Percentiles rank a stretch among this genome's conserved stretches.
Evolutionary conservation across 2,113 vertebrate species (phyloP).

Genomic region (Dicaeum eximium): DNA sequence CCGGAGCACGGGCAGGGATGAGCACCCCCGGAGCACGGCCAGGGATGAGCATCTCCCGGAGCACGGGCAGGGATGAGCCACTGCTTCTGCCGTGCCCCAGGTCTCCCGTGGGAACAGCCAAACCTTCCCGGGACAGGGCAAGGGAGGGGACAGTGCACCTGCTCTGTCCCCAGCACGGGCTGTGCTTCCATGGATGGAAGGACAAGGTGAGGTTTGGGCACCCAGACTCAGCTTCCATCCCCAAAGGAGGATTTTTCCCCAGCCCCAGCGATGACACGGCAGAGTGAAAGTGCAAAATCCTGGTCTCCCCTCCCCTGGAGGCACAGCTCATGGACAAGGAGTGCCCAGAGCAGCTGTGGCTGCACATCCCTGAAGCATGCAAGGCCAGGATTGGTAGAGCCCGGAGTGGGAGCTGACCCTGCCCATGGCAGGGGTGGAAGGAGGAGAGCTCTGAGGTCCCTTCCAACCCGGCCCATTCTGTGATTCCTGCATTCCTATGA

Average conservation of each 20-base stretch:
- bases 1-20: too few relatives aligned
- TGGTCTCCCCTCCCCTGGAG: too few relatives aligned
- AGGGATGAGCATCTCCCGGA: too few relatives aligned
- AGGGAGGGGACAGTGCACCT: not conserved
- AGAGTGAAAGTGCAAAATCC: not conserved
- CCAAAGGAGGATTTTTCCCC: not conserved
- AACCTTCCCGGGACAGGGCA: not conserved
- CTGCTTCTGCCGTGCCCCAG: not conserved
- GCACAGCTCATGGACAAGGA: rapidly evolving
- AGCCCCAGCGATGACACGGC: not conserved
- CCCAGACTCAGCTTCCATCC: rapidly evolving
- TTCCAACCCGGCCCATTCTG: not conserved
- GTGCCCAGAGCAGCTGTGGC: not conserved
- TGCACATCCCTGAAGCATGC: not conserved
- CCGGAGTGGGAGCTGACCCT: not conserved
- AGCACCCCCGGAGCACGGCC: too few relatives aligned
- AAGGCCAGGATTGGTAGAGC: not conserved
- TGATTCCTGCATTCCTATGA: not conserved
- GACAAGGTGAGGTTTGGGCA: not conserved
- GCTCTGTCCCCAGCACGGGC: not conserved
- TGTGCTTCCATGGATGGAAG: rapidly evolving
- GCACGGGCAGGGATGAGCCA: not conserved
- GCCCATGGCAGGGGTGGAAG: not conserved
- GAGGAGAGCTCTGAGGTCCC: not conserved
- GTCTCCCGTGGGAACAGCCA: not conserved